Evolutionary conservation across 2,888 invertebrate genomes (phyloP), one percentile per base, ranked within the genome.

Genomic region (Drosophila nigricruria): DNA sequence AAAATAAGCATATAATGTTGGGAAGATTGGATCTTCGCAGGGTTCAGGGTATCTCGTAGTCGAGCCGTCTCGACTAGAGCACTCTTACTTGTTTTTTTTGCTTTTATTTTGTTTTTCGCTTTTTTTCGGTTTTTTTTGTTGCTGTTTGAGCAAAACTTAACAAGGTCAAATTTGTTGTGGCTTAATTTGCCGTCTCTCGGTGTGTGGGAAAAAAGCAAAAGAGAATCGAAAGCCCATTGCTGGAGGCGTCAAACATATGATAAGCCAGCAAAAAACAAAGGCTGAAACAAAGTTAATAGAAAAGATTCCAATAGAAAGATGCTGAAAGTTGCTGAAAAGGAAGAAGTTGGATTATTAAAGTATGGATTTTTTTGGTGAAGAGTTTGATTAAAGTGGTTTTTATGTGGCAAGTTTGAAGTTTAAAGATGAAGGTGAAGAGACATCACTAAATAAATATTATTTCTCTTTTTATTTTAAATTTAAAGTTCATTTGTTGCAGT

Each of bases 151-250:
- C 62, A 40, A 54, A 80, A 70, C 64, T 75, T 77, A 88, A 86
- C 89, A 86, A 86, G 89, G 88, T 86, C 89, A 88, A 79, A 72
- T 76, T 88, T 78, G 70, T 89, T 82, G 73, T 74, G 72, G 75
- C 78, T 87, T 76, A 71, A 77, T 84, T 76, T 77, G 62, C 61
- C 62, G 59, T 56, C 54, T 57, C 54, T 67, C 69, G 59, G 63
- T 61, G 70, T 88, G 87, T 88, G 89, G 84, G 89, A 83, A 83
- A 86, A 77, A 73, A 62, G 16, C 42, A 50, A 40, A n/a, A 6
- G 38, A 27, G 34, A 61, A 54, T 20, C 20, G 20, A 34, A 56
- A 56, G 32, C 34, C 23, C 38, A 50, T 42, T 58, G 45, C 36
- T 40, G 45, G 6, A 70, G 85, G 88, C 85, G 79, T 66, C 56